Percentiles rank a stretch among this genome's conserved stretches.
phyloP scores from a whole-genome alignment of 2,113 vertebrate genomes.

The Pedionomus torquatus region DNA sequence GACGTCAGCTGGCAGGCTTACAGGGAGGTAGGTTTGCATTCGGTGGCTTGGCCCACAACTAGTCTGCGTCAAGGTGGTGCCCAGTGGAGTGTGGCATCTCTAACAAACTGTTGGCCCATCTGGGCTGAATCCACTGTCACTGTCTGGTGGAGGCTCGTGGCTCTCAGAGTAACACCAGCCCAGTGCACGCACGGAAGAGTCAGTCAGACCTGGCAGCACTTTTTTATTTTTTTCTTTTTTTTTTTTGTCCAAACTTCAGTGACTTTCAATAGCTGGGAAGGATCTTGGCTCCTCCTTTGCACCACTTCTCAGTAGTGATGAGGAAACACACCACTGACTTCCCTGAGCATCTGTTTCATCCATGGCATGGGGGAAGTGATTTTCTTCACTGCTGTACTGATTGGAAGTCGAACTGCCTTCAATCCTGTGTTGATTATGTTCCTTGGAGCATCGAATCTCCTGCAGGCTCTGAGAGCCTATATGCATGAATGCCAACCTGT shows the following conservation, averaged over 20 bases:
- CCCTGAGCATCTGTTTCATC: constrained; percentile 12
- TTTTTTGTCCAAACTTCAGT: neutral
- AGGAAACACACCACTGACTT: constrained; percentile 18
- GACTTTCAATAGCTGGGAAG: neutral
- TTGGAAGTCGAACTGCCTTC: neutral
- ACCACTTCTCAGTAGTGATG: neutral
- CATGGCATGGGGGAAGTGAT: neutral
- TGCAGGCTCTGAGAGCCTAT: constrained; percentile 11
- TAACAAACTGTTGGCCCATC: neutral
- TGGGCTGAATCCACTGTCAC: neutral
- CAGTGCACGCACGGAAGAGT: neutral
- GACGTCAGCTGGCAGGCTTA: neutral
- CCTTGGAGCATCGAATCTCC: neutral
- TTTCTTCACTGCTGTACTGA: constrained; percentile 15
- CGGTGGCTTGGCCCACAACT: neutral
- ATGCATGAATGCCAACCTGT: neutral
- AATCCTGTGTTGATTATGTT: neutral
- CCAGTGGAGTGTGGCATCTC: neutral
- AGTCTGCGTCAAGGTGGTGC: accelerated
- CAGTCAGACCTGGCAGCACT: neutral
- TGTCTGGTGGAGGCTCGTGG: accelerated
- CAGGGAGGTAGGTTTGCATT: neutral
- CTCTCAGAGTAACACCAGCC: neutral
- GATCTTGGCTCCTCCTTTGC: constrained; percentile 40
- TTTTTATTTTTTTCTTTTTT: neutral